Evolutionary conservation across 1,140 invertebrate genomes (phyloP), one percentile per base, ranked within the genome.

Genomic region (Eubasilissa regina): DNA sequence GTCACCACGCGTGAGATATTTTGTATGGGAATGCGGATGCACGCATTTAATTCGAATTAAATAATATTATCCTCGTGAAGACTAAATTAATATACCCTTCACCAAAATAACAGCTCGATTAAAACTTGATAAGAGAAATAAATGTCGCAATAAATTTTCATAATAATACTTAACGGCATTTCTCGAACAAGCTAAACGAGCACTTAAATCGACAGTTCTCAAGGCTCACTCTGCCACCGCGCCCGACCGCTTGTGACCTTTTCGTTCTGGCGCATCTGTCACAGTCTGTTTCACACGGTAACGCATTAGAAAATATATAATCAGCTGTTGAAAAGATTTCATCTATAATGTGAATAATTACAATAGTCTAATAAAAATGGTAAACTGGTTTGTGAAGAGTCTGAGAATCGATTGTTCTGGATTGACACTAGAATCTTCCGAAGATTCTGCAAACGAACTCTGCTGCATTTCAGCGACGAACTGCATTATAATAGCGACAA

Each of bases 251-350:
- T 70, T 70, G 47, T 12, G 45, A 70, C 66, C 45, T 70, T 53
- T 21, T 13, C 45, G 11, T 4, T 10, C 11, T 3, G 17, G 44
- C 13, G 19, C 3, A 6, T 74, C 15, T 9, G 70, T 74, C 53
- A 74, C 43, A 74, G 70, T 58, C 70, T 74, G 70, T 74, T 74
- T 74, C 70, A 74, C 70, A 74, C 51, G 70, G 70, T 1, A 74
- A 74, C 21, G 56, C 51, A 74, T 35, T n/a, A 53, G 15, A 73
- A 21, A 74, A 74, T 11, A 55, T 35, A 56, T 51, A 6, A 72
- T 51, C 45, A 58, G 35, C 21, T 74, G 51, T 56, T 74, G 53
- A 35, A 51, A 48, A 74, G 48, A 56, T 74, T 56, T 56, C n/a
- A 74, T 74, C 70, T 72, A 12, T 70, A 15, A 56, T 55, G 53